Evolutionary conservation across 2,888 invertebrate species (phyloP).

Genomic region (Cryptosula pallasiana): DNA sequence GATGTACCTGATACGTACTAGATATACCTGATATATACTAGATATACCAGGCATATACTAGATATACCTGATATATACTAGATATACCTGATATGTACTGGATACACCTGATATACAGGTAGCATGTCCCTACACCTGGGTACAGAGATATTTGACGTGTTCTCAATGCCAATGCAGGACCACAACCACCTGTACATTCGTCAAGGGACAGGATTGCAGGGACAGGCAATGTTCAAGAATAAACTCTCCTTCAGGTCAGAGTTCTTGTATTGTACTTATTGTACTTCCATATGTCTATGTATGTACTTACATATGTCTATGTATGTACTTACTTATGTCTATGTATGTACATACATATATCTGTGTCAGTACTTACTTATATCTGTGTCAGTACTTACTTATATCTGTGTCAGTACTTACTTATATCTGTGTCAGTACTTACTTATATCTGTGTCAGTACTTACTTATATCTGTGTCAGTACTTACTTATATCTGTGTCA

Average conservation of each 20-base stretch:
- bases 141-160: slow-evolving; percentile 95
- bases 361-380: background rate
- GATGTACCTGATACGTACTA: too few relatives aligned
- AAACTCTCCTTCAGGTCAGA: slow-evolving; percentile 77
- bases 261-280: too few relatives aligned
- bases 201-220: slow-evolving; percentile 95
- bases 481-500: background rate
- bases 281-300: background rate
- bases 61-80: too few relatives aligned
- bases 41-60: too few relatives aligned
- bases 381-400: background rate
- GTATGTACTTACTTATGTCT: background rate
- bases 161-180: slow-evolving; percentile 78
- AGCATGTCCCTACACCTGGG: slow-evolving; percentile 94
- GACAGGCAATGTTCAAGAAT: slow-evolving; percentile 92
- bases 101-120: too few relatives aligned
- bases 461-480: background rate
- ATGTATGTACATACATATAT: background rate
- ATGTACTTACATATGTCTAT: background rate
- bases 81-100: too few relatives aligned
- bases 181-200: slow-evolving; percentile 96
- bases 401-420: background rate
- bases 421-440: background rate
- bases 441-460: background rate
- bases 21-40: too few relatives aligned